These are phyloP conservation scores for Plecotus auritus DNA, from an alignment of 2,113 vertebrate species.

Conservation along the genomic window DNA sequence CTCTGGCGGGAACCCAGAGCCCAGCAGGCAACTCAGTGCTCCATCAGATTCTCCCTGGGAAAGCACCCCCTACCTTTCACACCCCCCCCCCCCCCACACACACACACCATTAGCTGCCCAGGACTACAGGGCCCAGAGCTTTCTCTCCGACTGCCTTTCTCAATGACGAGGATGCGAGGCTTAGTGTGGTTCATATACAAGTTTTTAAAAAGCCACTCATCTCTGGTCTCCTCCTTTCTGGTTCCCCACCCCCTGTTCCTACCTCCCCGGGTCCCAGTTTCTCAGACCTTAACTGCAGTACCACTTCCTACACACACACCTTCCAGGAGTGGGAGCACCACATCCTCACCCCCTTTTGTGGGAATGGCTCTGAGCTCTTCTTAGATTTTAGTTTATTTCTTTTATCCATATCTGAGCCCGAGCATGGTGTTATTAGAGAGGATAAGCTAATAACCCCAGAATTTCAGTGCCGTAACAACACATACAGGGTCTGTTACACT, in stretches of 20 bases:
- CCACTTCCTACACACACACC: neutral
- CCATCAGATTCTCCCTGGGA: neutral
- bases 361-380: neutral
- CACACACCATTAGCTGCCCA: neutral
- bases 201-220: neutral
- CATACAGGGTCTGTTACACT: neutral
- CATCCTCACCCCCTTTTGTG: neutral
- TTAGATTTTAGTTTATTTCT: neutral
- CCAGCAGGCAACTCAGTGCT: neutral
- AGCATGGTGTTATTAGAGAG: neutral
- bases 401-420: neutral
- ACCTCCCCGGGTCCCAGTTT: neutral
- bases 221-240: neutral
- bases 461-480: neutral
- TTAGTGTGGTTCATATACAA: neutral
- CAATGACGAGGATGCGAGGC: neutral
- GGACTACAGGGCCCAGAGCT: neutral
- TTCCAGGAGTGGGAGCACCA: neutral
- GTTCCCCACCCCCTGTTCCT: neutral
- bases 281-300: neutral
- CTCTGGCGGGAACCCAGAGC: neutral
- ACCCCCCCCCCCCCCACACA: too few relatives aligned
- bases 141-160: neutral
- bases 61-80: too few relatives aligned
- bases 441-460: neutral